phyloP scores from a whole-genome alignment of 92 coral and sea anemone genomes.

The Isaurus tuberculatus region DNA sequence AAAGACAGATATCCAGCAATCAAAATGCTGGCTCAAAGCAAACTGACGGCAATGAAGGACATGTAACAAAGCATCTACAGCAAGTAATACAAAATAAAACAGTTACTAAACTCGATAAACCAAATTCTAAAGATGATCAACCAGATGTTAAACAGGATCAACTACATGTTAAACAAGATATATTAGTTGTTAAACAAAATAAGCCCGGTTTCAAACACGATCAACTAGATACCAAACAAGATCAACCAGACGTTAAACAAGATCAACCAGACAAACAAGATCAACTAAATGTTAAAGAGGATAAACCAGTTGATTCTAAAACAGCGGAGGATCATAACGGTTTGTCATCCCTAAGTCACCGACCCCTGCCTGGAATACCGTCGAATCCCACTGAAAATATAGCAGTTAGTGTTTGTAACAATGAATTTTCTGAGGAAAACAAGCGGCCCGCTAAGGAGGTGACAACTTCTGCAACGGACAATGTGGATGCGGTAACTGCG shows the following conservation, averaged over 20 bases:
- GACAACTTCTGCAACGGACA: neutral
- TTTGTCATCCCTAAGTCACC: neutral
- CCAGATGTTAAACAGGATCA: too few species aligned
- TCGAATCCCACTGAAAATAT: neutral
- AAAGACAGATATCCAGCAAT: neutral
- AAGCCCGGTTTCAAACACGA: too few species aligned
- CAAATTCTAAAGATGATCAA: too few species aligned
- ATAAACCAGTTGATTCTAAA: neutral
- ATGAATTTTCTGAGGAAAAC: slow-evolving; percentile 3
- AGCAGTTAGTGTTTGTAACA: neutral
- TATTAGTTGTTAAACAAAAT: too few species aligned
- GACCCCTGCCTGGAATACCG: slow-evolving; percentile 32
- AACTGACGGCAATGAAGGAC: neutral
- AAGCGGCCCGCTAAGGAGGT: neutral
- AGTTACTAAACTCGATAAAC: too few species aligned
- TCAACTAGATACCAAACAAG: too few species aligned
- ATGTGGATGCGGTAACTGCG: neutral
- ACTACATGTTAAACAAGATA: too few species aligned
- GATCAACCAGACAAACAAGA: neutral
- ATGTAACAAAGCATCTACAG: neutral
- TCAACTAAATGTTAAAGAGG: neutral
- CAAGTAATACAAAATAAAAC: neutral
- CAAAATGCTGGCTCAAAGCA: neutral
- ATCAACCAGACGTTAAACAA: too few species aligned
- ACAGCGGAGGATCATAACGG: neutral